These are phyloP conservation scores for Enteromius radiatus DNA, from an alignment of 2,797 vertebrate species.

Conservation along the genomic window DNA sequence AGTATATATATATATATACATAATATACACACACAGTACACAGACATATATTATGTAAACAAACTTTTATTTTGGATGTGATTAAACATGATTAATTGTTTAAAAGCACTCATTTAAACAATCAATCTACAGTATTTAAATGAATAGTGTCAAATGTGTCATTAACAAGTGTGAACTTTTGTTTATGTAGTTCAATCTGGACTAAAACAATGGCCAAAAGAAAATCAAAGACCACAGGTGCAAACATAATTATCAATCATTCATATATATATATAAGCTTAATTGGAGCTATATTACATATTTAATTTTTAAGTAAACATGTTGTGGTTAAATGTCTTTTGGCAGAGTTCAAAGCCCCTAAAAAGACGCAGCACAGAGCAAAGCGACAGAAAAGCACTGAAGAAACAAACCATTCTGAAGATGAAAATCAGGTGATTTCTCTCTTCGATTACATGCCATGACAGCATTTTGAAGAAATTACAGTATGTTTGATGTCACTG, in stretches of 20 bases:
- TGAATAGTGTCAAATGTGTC: not conserved
- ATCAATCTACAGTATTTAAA: not conserved
- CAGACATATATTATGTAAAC: too few relatives aligned
- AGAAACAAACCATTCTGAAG: constrained; percentile 8
- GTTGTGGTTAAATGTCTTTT: not conserved
- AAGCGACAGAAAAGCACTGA: constrained; percentile 60
- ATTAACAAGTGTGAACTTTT: constrained; percentile 1
- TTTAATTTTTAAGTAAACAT: not conserved
- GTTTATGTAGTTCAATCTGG: not conserved
- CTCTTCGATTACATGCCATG: not conserved
- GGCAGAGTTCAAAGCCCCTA: constrained; percentile 44
- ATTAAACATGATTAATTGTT: too few relatives aligned
- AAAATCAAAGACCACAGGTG: constrained; percentile 23
- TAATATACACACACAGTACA: too few relatives aligned
- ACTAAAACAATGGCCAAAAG: constrained; percentile 23
- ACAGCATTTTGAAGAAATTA: not conserved
- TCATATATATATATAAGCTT: not conserved
- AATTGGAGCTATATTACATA: not conserved
- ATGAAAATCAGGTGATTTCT: constrained; percentile 59
- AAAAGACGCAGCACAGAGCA: constrained; percentile 49
- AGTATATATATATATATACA: too few relatives aligned
- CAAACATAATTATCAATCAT: not conserved
- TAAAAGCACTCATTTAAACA: not conserved
- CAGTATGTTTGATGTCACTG: not conserved
- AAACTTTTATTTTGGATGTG: too few relatives aligned